phyloP scores from a whole-genome alignment of 2,888 invertebrate genomes.

The Psylliodes chrysocephalus region DNA sequence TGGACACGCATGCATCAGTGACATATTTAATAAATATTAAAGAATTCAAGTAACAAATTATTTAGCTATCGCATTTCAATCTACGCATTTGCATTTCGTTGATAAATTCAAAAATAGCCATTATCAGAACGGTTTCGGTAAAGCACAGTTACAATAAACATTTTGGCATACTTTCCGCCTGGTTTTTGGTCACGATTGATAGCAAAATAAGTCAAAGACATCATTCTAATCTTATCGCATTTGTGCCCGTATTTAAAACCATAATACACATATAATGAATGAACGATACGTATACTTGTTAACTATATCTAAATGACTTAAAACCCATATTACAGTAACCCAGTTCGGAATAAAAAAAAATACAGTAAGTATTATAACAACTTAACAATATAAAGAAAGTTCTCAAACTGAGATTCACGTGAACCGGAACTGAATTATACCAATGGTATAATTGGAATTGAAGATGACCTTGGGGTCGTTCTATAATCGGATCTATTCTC shows the following conservation, averaged over 20 bases:
- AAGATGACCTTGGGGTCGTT: constrained; percentile 23
- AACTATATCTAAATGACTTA: constrained; percentile 9
- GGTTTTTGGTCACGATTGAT: background rate
- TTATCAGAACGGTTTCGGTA: background rate
- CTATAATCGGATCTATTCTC: constrained; percentile 5
- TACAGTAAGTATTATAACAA: constrained; percentile 17
- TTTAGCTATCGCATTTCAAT: too few species aligned
- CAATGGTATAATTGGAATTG: constrained; percentile 19
- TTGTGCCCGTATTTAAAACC: constrained; percentile 7
- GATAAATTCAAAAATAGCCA: background rate
- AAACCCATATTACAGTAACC: constrained; percentile 35
- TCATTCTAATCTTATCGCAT: constrained; percentile 2
- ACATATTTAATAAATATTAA: too few species aligned
- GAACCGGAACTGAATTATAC: constrained; percentile 17
- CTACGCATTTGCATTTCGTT: too few species aligned
- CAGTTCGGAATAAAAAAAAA: constrained; percentile 21
- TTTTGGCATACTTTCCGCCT: constrained; percentile 14
- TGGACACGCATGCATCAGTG: too few species aligned
- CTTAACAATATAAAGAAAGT: constrained; percentile 32
- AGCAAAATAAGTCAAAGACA: constrained; percentile 15
- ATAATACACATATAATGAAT: constrained; percentile 3
- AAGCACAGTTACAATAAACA: constrained; percentile 4
- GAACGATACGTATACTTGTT: background rate
- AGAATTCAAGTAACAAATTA: too few species aligned
- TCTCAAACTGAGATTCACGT: constrained; percentile 24